Evolutionary conservation across 2,113 vertebrate species (phyloP), one percentile per base, ranked within the genome.

Genomic region (Cyanocitta stelleri): DNA sequence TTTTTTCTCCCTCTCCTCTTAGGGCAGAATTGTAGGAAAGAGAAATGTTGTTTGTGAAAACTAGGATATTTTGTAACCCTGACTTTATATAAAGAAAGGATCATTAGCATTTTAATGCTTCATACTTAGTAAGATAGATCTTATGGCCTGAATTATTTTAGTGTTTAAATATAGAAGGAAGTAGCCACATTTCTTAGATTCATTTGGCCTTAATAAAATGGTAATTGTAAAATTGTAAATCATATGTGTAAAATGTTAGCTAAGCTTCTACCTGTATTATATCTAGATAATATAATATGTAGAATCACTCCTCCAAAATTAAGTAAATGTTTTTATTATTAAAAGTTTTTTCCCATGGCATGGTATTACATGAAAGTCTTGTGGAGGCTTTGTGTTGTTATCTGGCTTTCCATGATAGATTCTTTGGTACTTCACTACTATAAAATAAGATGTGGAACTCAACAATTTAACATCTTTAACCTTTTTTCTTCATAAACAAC

Each of bases 241-340:
- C 2, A 0, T 62, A 18, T 37, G 4, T 41, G 13, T 41, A 48
- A 64, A 77, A 43, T 2, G 1, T 54, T 8, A 51, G 10, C 12
- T 49, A 62, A 18, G 6, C 26, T 82, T 13, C 23, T 56, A 30
- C 72, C 44, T 33, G 7, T 56, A 20, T 33, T 75, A 46, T 71
- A 62, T 19, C 13, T 24, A 22, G 21, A 26, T 44, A 51, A 51
- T 61, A 63, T 5, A 27, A n/a, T 43, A 56, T 13, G 14, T 49
- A 63, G 48, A 63, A 43, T 46, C 14, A 32, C 5, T 81, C 43
- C 6, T 22, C 21, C 22, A 12, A 69, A 67, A 62, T 24, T 82
- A 69, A 61, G 18, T 48, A 58, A 33, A 55, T 51, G 4, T 37
- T 18, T 77, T 37, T 29, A 48, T 39, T 68, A 35, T 59, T 78